Evolutionary conservation across 2,888 invertebrate species (phyloP).

Genomic region (Resseliella maxima): DNA sequence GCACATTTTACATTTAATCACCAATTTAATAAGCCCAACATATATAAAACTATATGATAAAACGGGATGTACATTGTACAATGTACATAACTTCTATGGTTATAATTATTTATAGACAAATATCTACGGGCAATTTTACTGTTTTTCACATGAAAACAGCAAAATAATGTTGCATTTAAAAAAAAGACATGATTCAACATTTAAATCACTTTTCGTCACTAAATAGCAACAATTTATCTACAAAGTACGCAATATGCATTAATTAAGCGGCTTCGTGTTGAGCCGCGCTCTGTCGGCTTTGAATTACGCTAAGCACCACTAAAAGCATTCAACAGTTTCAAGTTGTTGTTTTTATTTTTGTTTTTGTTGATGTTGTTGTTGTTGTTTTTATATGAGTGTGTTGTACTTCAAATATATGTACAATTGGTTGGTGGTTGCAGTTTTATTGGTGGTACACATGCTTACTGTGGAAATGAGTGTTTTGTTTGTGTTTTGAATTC

Average conservation of each 20-base stretch:
- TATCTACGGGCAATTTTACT: not conserved
- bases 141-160: not conserved
- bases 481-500: not conserved
- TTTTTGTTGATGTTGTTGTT: not conserved
- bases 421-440: not conserved
- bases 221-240: slow-evolving; percentile 11
- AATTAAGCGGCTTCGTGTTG: not conserved
- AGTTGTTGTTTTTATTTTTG: not conserved
- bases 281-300: not conserved
- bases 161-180: not conserved
- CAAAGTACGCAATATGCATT: slow-evolving; percentile 5
- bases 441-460: not conserved
- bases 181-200: not conserved
- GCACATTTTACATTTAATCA: not conserved
- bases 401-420: not conserved
- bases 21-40: not conserved
- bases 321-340: not conserved
- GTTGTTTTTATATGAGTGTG: not conserved
- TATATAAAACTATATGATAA: no score
- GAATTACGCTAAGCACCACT: not conserved
- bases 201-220: slow-evolving; percentile 3
- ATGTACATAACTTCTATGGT: not conserved
- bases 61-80: no score
- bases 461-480: not conserved
- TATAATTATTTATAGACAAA: not conserved